Base-by-base conservation (phyloP, 2,888 invertebrate species). In the Drosophila kuntzei region DNA sequence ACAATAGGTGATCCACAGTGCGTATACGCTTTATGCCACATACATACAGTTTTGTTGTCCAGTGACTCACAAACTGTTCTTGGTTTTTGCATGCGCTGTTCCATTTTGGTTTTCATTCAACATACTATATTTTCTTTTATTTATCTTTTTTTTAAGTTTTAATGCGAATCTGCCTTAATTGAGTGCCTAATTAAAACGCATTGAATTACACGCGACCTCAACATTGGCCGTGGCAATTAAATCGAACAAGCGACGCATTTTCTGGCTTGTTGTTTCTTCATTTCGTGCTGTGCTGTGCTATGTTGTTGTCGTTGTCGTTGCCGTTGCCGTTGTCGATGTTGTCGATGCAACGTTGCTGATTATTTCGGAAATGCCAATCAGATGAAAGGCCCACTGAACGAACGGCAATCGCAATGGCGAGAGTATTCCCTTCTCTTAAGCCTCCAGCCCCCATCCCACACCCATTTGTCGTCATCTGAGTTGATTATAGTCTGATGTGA, bases 281-380 rank as follows among this genome's bases (percentile, higher is more conserved):
- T 58, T 72, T 75, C 74, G 74, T 63, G 82, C 77, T 36, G 32
- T 27, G 50, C 25, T 18, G 11, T 25, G 54, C 47, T 41, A 27
- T 27, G 27, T 27, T 27, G 27, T 27, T 27, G 27, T 27, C 20
- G 20, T 43, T 22, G 61, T 18, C 6, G 25, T 20, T 59, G 66
- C 18, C 29, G 34, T 41, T 59, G 44, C 18, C 25, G 50, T 36
- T 54, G 68, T 53, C 50, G 80, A 44, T 76, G 77, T 49, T 76
- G 77, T 37, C 80, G 85, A 86, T 88, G 84, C 80, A 72, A 71
- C 49, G 53, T 47, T 61, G 72, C 80, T 83, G 83, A 86, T 84
- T 80, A 80, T 78, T 87, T 84, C 87, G 83, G 89, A 84, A 84
- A 89, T 89, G 87, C 87, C 89, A 79, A 89, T 89, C 84, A 71